A percentile compares a stretch with the other conserved stretches of the same genome.
phyloP scores from a whole-genome alignment of 2,113 vertebrate genomes.

The Okapia johnstoni region DNA sequence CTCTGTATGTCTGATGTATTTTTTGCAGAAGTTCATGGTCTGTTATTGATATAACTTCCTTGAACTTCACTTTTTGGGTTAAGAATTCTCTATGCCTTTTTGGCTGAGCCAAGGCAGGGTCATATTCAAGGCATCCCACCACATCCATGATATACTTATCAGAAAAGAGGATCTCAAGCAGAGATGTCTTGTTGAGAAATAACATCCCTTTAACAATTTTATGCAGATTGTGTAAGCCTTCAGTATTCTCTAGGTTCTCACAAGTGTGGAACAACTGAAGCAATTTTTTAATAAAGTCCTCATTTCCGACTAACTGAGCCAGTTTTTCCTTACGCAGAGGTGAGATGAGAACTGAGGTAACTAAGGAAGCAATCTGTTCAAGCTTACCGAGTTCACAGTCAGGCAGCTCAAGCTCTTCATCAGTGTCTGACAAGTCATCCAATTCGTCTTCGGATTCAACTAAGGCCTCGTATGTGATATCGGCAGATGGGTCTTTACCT shows the following conservation, averaged over 20 bases:
- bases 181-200: constrained; percentile 91
- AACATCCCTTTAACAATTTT: constrained; percentile 93
- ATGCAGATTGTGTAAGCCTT: constrained; percentile 91
- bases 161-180: constrained; percentile 96
- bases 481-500: constrained; percentile 89
- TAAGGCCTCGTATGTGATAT: constrained; percentile 88
- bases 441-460: constrained; percentile 89
- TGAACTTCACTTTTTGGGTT: constrained; percentile 95
- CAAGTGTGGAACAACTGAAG: constrained; percentile 92
- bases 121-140: constrained; percentile 96
- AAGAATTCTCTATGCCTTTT: constrained; percentile 93
- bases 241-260: constrained; percentile 89
- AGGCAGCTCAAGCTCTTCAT: constrained; percentile 86
- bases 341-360: constrained; percentile 88
- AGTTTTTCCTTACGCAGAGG: constrained; percentile 89
- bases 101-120: constrained; percentile 91
- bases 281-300: constrained; percentile 93
- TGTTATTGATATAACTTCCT: constrained; percentile 95
- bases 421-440: constrained; percentile 87
- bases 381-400: constrained; percentile 88
- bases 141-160: constrained; percentile 98
- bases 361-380: constrained; percentile 90
- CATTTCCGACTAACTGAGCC: constrained; percentile 88
- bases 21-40: constrained; percentile 94
- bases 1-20: constrained; percentile 96